These are phyloP conservation scores for Pandemis heparana DNA, from an alignment of 2,888 invertebrate genomes.

Conservation along the genomic window DNA sequence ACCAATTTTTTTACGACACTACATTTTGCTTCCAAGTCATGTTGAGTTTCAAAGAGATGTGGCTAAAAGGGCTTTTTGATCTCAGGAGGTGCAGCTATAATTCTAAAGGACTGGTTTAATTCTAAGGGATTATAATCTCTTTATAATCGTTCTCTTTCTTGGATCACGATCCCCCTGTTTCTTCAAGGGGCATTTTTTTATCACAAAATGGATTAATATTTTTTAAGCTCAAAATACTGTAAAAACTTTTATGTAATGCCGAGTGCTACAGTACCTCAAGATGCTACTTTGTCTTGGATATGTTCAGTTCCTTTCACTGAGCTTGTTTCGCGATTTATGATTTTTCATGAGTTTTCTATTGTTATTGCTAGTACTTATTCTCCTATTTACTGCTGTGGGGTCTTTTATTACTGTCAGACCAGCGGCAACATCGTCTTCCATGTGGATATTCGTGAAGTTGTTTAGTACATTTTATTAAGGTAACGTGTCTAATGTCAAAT, in stretches of 20 bases:
- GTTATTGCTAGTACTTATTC: no score
- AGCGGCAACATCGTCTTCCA: neutral
- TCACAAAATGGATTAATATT: constrained; percentile 1
- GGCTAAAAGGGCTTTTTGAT: neutral
- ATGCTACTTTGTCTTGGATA: no score
- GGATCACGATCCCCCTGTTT: neutral
- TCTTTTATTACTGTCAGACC: neutral
- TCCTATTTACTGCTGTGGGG: no score
- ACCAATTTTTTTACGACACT: no score
- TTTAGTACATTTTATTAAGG: neutral
- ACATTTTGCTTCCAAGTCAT: no score
- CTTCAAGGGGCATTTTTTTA: neutral
- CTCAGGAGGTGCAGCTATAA: neutral
- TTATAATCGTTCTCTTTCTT: neutral
- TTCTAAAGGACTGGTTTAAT: neutral
- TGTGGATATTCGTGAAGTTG: constrained; percentile 1
- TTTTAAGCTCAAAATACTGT: neutral
- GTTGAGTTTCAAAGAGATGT: neutral
- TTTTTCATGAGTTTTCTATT: no score
- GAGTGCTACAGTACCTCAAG: no score
- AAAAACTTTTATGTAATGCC: neutral
- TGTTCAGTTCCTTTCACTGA: no score
- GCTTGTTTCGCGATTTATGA: no score
- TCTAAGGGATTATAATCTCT: neutral
- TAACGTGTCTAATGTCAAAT: neutral